Base-by-base conservation (phyloP, 2,797 vertebrate species). In the Eleutherodactylus coqui region DNA sequence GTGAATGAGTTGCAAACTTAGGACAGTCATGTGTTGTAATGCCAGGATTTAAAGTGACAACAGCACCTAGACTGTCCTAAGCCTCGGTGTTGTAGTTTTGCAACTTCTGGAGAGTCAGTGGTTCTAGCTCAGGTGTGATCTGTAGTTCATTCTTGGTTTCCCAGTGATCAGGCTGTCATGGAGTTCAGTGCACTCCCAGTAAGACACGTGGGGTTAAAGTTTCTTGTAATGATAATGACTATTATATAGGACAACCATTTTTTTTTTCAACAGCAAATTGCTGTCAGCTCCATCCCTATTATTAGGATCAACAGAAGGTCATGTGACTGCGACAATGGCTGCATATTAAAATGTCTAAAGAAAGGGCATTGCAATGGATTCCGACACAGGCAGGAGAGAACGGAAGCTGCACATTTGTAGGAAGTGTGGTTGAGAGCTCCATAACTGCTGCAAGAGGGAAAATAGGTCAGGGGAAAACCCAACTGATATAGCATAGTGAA, bases 1-100 rank as follows among this genome's bases (percentile, higher is more conserved):
- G 70, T 73, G 70, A 73, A 73, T 73, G 19, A 45, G 38, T 73
- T 45, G 24, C 70, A 73, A 27, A 41, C 24, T 27, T 16, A 45
- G 41, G 11, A n/a, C 70, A 73, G 24, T 45, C 21, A 45, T 73
- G 4, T 73, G 41, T 45, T 27, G 5, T 45, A 14, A 41, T n/a
- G 70, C 13, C 38, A 43, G 14, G 41, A 45, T 27, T 73, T 73
- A 73, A 73, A 73, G 70, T 45, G 24, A 73, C 21, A 2, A 41
- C 41, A 45, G 70, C 29, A n/a, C 21, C 19, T 27, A 43, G 0
- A 43, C 8, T 38, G 60, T 32, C 27, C 27, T 62, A 16, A 16
- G 32, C 16, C 16, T 36, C 29, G 62, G 62, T 67, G 29, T 19
- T 67, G 36, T 41, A 70, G 36, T 70, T 70, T 41, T 13, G 3